These are phyloP conservation scores for Apamea sordens DNA, from an alignment of 2,888 invertebrate species.

Conservation along the genomic window DNA sequence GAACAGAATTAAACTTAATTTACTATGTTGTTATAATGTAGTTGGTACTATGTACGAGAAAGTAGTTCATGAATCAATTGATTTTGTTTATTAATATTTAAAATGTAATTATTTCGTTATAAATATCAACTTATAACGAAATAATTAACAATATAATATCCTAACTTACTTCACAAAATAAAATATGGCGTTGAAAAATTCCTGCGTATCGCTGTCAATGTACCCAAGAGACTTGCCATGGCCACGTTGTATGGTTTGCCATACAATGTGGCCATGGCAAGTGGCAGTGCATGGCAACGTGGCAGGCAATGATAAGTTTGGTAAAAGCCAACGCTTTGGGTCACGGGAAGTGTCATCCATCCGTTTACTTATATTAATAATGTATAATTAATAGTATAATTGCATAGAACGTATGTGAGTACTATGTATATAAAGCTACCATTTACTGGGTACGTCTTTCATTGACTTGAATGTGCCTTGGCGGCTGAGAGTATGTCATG, in stretches of 20 bases:
- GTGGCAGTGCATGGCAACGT: no score
- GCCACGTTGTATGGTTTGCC: background rate
- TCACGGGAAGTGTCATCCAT: background rate
- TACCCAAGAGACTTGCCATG: background rate
- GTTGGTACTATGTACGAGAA: background rate
- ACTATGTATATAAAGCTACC: no score
- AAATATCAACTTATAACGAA: background rate
- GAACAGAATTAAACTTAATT: conserved; percentile 6
- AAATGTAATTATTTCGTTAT: background rate
- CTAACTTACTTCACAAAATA: background rate
- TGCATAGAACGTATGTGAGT: no score
- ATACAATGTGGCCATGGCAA: no score
- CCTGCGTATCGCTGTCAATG: background rate
- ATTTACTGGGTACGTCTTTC: no score
- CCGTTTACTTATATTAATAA: no score
- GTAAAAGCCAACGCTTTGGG: background rate
- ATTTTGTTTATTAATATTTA: background rate
- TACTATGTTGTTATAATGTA: background rate
- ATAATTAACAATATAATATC: background rate
- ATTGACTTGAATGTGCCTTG: no score
- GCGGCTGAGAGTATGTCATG: no score
- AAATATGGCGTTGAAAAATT: background rate
- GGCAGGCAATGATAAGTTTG: background rate
- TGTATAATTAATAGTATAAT: no score
- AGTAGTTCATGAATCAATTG: background rate